Base-by-base conservation (phyloP, 2,797 vertebrate species). In the Dendrocincla fuliginosa region DNA sequence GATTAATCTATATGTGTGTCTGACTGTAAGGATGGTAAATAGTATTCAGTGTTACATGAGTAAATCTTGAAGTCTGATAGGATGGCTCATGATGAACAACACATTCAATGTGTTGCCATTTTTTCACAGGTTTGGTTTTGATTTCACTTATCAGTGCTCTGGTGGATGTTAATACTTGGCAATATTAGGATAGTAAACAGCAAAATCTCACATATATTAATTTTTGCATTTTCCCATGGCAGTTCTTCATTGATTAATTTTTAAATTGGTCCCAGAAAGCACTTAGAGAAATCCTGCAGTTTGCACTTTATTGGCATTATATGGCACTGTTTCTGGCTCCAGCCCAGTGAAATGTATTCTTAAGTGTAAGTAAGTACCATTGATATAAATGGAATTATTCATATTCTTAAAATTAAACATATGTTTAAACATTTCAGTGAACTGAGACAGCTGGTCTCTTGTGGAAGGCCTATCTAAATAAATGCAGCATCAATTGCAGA, bases 361-460 rank as follows among this genome's bases (percentile, higher is more conserved):
- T 79, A 92, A 94, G 63, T 81, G 50, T 84, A 81, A 93, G 90
- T 35, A 49, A 85, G 77, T 86, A 81, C 86, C 81, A 61, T 76
- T 73, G 84, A 73, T 95, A 95, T 86, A 74, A 92, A 87, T 76
- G 89, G 87, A 95, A 94, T 94, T 94, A 96, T 92, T 95, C 95
- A 94, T 93, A 82, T 84, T 81, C 94, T 92, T 90, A 90, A 95
- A 93, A 96, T 92, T 95, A 92, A 96, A 89, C 94, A 92, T 96
- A 93, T 96, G 95, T 52, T 94, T 90, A 50, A 92, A 55, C 74
- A 79, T 92, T 93, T 89, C 60, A 92, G 84, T 71, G 81, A 92
- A 39, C 77, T 35, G 84, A 87, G 96, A 71, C 95, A 95, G 92
- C 94, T 96, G 94, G 94, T 94, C 74, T 90, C 86, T 67, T 44